Conservation (phyloP, 2,797 vertebrate genomes). For the Platalea minor region DNA sequence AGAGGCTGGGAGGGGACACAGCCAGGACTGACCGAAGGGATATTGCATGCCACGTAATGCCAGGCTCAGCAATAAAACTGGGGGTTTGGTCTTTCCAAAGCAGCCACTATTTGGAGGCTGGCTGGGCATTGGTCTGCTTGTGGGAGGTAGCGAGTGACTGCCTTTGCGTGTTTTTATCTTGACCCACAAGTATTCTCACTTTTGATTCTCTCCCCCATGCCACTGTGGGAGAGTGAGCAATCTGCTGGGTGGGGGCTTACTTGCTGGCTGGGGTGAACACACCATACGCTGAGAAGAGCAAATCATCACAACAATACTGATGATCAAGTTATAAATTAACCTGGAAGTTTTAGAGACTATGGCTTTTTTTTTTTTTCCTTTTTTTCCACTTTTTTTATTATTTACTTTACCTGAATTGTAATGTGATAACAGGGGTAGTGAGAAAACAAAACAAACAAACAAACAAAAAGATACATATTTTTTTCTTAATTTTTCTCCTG, state of each 20-base stretch:
- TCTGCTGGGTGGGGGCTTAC: neutral
- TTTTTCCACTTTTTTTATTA: neutral
- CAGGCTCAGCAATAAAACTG: neutral
- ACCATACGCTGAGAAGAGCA: neutral
- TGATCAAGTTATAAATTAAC: neutral
- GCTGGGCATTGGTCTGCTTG: neutral
- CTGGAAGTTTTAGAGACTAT: neutral
- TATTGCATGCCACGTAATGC: accelerated
- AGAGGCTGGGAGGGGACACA: neutral
- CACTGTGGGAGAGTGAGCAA: neutral
- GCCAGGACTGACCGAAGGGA: neutral
- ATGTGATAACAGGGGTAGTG: neutral
- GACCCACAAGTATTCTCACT: neutral
- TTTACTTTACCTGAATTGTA: neutral
- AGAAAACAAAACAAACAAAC: too few species aligned
- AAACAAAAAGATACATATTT: neutral
- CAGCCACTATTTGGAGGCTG: neutral
- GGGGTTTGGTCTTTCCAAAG: too few species aligned
- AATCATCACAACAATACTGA: neutral
- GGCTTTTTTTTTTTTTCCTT: neutral
- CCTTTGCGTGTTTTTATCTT: neutral
- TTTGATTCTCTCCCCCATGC: neutral
- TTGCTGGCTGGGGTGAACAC: neutral
- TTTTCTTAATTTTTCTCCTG: neutral
- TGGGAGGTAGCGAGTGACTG: neutral